Evolutionary conservation across 2,797 vertebrate genomes (phyloP).

Genomic region (Brachyrhaphis roseni): DNA sequence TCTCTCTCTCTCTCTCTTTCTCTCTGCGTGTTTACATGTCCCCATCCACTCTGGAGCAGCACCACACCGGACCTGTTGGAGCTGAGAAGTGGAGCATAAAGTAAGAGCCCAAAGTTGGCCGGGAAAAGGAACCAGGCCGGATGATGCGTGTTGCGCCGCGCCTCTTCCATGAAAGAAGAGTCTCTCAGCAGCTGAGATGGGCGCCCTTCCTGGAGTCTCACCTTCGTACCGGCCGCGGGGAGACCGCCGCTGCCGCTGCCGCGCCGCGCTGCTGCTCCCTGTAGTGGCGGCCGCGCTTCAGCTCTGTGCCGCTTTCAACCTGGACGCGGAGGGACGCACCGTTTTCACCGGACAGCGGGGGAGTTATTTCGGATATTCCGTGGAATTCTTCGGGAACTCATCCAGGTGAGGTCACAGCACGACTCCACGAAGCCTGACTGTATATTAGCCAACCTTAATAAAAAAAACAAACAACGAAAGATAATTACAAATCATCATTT

Average conservation of each 20-base stretch:
- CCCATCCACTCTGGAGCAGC: conserved; percentile 19
- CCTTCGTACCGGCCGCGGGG: conserved; percentile 12
- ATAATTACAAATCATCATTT: not conserved
- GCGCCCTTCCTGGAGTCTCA: conserved; percentile 52
- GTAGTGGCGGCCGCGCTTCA: conserved; percentile 44
- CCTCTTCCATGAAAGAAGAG: conserved; percentile 65
- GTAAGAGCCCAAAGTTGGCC: not conserved
- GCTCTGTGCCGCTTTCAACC: conserved; percentile 79
- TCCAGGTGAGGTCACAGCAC: conserved; percentile 73
- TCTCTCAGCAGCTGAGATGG: conserved; percentile 69
- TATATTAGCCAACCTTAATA: too few relatives aligned
- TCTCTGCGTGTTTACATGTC: conserved; percentile 22
- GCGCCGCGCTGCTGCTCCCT: conserved; percentile 24
- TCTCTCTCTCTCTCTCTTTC: too few relatives aligned
- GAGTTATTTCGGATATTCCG: conserved; percentile 86
- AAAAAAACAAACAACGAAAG: not conserved
- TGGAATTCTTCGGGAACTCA: conserved; percentile 83
- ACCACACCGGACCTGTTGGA: conserved; percentile 32
- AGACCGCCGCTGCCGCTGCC: not conserved
- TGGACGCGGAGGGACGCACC: conserved; percentile 79
- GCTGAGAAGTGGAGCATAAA: conserved; percentile 13
- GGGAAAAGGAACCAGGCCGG: conserved; percentile 43
- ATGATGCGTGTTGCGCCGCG: conserved; percentile 66
- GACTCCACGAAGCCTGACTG: not conserved
- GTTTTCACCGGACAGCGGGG: conserved; percentile 79